These are phyloP conservation scores for Dinocampus coccinellae DNA, from an alignment of 2,888 invertebrate genomes.

Conservation along the genomic window DNA sequence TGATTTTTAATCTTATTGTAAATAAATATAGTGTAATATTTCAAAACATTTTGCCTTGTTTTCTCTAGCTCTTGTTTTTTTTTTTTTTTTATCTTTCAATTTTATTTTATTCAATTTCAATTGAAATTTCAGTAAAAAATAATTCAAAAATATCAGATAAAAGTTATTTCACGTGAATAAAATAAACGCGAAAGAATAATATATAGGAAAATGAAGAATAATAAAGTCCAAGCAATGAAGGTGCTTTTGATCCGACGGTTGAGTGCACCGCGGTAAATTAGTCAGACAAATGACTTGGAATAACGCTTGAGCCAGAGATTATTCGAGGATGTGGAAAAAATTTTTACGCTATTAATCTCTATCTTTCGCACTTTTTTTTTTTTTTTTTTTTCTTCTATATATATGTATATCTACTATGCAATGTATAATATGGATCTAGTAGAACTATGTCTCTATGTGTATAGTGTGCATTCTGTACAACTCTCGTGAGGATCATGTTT, in stretches of 20 bases:
- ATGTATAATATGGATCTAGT: neutral
- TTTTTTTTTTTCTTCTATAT: neutral
- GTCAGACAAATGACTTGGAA: conserved; percentile 33
- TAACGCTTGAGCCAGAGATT: conserved; percentile 21
- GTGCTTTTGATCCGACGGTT: conserved; percentile 22
- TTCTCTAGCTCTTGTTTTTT: too few relatives aligned
- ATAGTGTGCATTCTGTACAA: neutral
- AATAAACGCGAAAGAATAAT: neutral
- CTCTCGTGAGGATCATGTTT: conserved; percentile 30
- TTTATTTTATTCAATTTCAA: neutral
- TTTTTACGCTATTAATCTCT: conserved; percentile 30
- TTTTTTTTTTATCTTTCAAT: too few relatives aligned
- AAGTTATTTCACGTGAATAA: neutral
- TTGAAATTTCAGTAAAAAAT: too few relatives aligned
- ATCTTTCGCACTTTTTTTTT: conserved; percentile 2
- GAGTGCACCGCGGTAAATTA: conserved; percentile 25
- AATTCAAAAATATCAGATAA: neutral
- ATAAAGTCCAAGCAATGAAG: neutral
- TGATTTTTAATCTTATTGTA: too few relatives aligned
- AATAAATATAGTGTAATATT: too few relatives aligned
- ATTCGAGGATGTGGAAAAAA: conserved; percentile 29
- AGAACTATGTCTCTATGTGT: neutral
- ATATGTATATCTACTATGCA: neutral
- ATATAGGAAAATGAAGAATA: neutral
- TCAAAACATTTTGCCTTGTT: too few relatives aligned